Percentiles rank a stretch among this genome's conserved stretches.
Conservation (phyloP, 1,140 invertebrate genomes). For the Papilio helenus region DNA sequence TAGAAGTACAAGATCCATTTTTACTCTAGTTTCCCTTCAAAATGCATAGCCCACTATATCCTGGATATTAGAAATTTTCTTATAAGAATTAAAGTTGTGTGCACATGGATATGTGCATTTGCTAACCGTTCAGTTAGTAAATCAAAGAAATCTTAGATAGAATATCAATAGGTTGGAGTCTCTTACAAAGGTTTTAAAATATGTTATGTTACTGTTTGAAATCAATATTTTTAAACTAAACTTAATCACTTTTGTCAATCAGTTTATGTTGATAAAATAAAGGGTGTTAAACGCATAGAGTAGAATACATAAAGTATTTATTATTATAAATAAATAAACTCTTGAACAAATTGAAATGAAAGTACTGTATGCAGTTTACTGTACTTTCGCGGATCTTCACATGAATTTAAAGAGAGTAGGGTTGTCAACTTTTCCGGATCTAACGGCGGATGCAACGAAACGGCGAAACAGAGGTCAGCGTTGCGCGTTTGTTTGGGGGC, state of each 20-base stretch:
- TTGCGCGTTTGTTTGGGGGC: conserved; percentile 74
- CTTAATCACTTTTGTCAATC: not conserved
- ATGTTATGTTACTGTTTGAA: not conserved
- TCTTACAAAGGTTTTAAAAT: too few relatives aligned
- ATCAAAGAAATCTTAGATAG: too few relatives aligned
- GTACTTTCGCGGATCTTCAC: not conserved
- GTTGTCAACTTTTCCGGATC: conserved; percentile 17
- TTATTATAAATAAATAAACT: conserved; percentile 5
- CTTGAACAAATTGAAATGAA: not conserved
- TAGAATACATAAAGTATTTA: not conserved
- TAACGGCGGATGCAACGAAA: conserved; percentile 50
- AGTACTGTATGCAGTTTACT: not conserved
- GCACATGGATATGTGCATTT: too few relatives aligned
- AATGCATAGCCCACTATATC: too few relatives aligned
- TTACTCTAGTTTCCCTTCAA: too few relatives aligned
- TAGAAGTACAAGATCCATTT: too few relatives aligned
- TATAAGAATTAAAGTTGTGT: too few relatives aligned
- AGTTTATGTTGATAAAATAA: not conserved
- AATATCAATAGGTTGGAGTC: too few relatives aligned
- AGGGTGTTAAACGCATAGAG: not conserved
- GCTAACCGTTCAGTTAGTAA: too few relatives aligned
- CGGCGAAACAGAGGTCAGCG: conserved; percentile 69
- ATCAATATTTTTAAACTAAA: not conserved
- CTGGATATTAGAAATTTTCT: too few relatives aligned
- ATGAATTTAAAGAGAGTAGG: conserved; percentile 7